Conservation (phyloP, 2,797 vertebrate species). For the Danio tinwini region DNA sequence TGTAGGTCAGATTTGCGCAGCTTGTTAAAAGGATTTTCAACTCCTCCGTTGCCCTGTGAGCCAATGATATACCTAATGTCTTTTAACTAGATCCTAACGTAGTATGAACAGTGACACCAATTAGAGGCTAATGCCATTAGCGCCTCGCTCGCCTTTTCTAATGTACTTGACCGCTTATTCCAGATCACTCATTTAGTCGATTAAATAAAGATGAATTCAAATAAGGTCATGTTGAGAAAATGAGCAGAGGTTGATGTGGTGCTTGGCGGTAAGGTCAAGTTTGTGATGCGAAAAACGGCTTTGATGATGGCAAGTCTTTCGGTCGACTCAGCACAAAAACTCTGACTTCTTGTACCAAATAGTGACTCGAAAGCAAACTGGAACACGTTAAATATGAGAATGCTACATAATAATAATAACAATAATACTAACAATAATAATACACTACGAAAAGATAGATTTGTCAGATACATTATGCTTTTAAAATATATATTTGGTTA, state of each 20-base stretch:
- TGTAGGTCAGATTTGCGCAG: constrained; percentile 48
- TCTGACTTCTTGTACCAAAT: constrained; percentile 8
- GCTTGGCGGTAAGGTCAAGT: constrained; percentile 25
- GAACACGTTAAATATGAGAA: constrained; percentile 22
- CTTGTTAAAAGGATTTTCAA: constrained; percentile 47
- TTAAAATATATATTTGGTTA: not conserved
- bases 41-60: constrained; percentile 2
- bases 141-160: constrained; percentile 18
- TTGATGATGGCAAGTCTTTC: not conserved
- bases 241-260: not conserved
- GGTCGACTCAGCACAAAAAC: constrained; percentile 25
- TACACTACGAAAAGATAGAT: no score
- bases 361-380: not conserved
- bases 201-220: constrained; percentile 31
- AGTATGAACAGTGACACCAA: constrained; percentile 29
- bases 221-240: not conserved
- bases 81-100: constrained; percentile 43
- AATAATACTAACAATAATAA: no score
- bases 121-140: constrained; percentile 43
- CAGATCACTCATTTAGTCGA: constrained; percentile 31
- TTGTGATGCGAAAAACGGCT: not conserved
- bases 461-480: not conserved
- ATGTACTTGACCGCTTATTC: constrained; percentile 33
- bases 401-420: no score
- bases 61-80: constrained; percentile 32